phyloP scores from a whole-genome alignment of 2,888 invertebrate species.

The Crematogaster levior region DNA sequence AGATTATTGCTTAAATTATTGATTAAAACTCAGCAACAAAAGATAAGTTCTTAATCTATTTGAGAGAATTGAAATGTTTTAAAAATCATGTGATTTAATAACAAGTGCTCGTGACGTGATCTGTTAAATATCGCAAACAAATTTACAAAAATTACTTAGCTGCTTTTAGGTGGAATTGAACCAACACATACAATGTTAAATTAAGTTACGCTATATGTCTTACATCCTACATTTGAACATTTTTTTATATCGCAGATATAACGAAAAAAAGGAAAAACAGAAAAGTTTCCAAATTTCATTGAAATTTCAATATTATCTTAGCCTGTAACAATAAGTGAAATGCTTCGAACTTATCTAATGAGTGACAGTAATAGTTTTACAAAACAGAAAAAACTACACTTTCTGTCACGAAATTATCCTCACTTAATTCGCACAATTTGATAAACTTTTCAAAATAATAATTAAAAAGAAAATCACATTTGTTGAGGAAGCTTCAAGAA shows the following conservation, averaged over 20 bases:
- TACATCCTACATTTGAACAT: not conserved
- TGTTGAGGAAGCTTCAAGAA: not conserved
- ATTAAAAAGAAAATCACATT: slow-evolving; percentile 8
- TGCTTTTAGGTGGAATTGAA: not conserved
- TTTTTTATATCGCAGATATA: not conserved
- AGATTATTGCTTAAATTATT: not conserved
- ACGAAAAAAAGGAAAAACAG: not conserved
- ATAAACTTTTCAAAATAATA: slow-evolving; percentile 5
- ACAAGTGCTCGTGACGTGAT: slow-evolving; percentile 13
- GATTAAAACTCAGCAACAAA: not conserved
- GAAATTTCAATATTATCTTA: slow-evolving; percentile 7
- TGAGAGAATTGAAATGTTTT: slow-evolving; percentile 16
- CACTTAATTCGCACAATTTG: not conserved
- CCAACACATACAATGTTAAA: not conserved
- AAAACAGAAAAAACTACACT: not conserved
- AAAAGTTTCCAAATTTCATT: not conserved
- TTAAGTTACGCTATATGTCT: not conserved
- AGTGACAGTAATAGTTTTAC: not conserved
- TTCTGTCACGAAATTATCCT: not conserved
- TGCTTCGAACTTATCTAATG: not conserved
- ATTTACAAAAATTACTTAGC: not conserved
- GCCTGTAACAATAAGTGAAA: slow-evolving; percentile 9
- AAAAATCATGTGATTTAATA: not conserved
- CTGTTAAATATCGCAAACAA: not conserved
- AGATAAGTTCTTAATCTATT: not conserved